These are phyloP conservation scores for Zaprionus inermis DNA, from an alignment of 1,140 invertebrate species.

Conservation along the genomic window DNA sequence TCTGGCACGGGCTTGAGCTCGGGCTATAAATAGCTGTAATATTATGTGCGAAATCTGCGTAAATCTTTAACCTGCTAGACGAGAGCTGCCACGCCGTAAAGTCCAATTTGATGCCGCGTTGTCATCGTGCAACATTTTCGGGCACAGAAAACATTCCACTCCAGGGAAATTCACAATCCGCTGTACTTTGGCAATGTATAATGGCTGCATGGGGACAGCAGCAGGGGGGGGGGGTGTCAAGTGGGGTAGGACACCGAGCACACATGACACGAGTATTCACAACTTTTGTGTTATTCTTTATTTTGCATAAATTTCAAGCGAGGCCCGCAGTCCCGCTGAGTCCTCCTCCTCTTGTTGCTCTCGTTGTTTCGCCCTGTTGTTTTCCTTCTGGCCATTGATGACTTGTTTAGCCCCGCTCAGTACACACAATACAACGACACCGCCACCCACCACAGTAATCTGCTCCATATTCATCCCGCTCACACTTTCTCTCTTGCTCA, in stretches of 20 bases:
- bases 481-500: constrained; percentile 4
- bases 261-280: constrained; percentile 65
- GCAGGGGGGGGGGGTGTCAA: neutral
- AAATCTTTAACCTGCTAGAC: constrained; percentile 41
- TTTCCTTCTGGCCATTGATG: constrained; percentile 61
- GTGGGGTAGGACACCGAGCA: neutral
- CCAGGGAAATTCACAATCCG: constrained; percentile 69
- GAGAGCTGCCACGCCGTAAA: constrained; percentile 13
- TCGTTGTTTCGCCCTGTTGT: constrained; percentile 14
- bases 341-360: neutral
- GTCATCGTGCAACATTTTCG: constrained; percentile 32
- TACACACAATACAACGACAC: constrained; percentile 33
- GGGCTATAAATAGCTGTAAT: constrained; percentile 46
- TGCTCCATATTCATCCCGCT: constrained; percentile 3
- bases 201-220: constrained; percentile 14
- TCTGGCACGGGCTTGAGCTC: neutral
- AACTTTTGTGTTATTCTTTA: constrained; percentile 74
- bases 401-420: constrained; percentile 57
- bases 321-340: constrained; percentile 19
- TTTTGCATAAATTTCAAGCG: constrained; percentile 75
- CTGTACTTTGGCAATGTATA: constrained; percentile 26
- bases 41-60: constrained; percentile 28
- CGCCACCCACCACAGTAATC: neutral
- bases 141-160: constrained; percentile 58
- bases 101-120: constrained; percentile 48